Base-by-base conservation (phyloP, 2,797 vertebrate genomes). In the Aythya fuligula region DNA sequence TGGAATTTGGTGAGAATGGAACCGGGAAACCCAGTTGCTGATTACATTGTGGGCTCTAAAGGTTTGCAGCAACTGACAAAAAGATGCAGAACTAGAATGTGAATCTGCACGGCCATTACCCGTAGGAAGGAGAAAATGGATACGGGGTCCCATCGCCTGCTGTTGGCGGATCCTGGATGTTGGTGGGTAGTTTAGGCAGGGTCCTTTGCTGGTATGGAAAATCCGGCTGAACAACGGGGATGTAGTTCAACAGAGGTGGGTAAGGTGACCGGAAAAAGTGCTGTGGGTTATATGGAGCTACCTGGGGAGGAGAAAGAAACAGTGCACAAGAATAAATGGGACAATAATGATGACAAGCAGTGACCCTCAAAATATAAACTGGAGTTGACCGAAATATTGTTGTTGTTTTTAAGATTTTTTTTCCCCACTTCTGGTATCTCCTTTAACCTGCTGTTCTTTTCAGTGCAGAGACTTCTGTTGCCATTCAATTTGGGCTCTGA, bases 181-280 rank as follows among this genome's bases (percentile, higher is more conserved):
- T 96, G 75, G 30, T n/a, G 24, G 92, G 21, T 6, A 84, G 66
- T 20, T 94, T 81, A 2, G 90, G 67, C 11, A 90, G 80, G 24
- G 85, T 94, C 69, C 95, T 91, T 57, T 96, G 97, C 58, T 94
- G 95, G 81, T 94, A 96, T 0, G 80, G 75, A 7, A 96, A 97
- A 38, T 91, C 90, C 10, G 96, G 94, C 36, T 96, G 97, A 41
- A 97, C 67, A 16, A 97, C 70, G 32, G 97, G 47, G 34, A 96
- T 72, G 72, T 95, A 97, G 82, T 85, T 95, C 71, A 95, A 53
- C 54, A 96, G 21, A 0, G 96, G 95, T 5, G 89, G 20, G 27
- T 96, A 97, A 19, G 94, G 94, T 27, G 96, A 93, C 65, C 67
- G 91, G 73, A 97, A 97, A 45, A 97, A 36, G 76, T 94, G 97